phyloP scores from a whole-genome alignment of 2,888 invertebrate genomes.

The Baronia brevicornis region DNA sequence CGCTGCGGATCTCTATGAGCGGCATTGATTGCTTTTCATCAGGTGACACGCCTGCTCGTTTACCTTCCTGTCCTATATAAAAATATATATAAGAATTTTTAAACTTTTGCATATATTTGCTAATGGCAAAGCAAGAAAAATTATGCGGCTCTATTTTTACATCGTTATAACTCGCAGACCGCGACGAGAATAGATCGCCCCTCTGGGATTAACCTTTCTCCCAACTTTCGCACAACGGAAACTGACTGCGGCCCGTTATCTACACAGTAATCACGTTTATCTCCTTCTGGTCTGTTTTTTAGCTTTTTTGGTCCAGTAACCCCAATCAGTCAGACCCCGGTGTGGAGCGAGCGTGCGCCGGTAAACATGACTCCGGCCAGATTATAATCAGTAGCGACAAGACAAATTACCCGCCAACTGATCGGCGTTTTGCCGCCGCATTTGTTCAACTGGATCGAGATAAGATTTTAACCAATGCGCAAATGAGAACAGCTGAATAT shows the following conservation, averaged over 20 bases:
- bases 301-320: slow-evolving; percentile 4
- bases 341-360: not conserved
- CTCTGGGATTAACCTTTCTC: not conserved
- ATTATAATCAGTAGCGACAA: slow-evolving; percentile 12
- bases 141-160: no score
- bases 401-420: slow-evolving; percentile 14
- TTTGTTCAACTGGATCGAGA: no score
- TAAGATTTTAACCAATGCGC: no score
- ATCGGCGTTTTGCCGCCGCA: no score
- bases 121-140: no score
- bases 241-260: slow-evolving; percentile 5
- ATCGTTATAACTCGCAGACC: not conserved
- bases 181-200: not conserved
- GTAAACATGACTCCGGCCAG: slow-evolving; percentile 6
- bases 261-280: slow-evolving; percentile 9
- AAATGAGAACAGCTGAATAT: no score
- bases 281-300: slow-evolving; percentile 3
- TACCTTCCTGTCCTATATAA: no score
- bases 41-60: no score
- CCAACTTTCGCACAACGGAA: slow-evolving; percentile 4
- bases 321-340: slow-evolving; percentile 6
- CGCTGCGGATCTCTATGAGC: no score
- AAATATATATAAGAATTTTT: no score
- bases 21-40: no score
- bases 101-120: no score